phyloP scores from a whole-genome alignment of 2,797 vertebrate genomes.

The Scolopax rusticola region DNA sequence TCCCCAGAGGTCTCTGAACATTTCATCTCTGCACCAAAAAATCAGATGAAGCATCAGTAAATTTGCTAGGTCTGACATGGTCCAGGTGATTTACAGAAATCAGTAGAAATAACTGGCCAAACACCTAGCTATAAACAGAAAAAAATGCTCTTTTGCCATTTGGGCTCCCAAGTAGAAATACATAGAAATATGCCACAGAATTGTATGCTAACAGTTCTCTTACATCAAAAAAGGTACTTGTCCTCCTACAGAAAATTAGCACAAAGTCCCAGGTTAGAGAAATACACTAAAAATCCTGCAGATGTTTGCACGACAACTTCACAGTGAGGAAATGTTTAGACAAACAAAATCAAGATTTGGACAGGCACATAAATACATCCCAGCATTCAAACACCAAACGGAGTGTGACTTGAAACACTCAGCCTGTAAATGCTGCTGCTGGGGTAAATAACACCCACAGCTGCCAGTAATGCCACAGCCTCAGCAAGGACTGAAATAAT shows the following conservation, averaged over 20 bases:
- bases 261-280: not conserved
- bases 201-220: not conserved
- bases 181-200: not conserved
- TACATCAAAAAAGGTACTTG: not conserved
- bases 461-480: not conserved
- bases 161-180: not conserved
- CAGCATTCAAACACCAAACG: not conserved
- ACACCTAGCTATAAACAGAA: not conserved
- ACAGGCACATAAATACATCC: not conserved
- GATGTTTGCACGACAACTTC: not conserved
- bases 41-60: not conserved
- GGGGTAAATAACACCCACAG: rapidly evolving
- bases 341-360: not conserved
- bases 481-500: not conserved
- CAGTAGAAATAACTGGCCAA: not conserved
- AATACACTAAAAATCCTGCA: not conserved
- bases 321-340: not conserved
- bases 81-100: not conserved
- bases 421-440: not conserved
- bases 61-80: not conserved
- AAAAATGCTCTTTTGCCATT: not conserved
- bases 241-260: not conserved
- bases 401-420: not conserved
- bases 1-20: not conserved
- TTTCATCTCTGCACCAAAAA: not conserved